Evolutionary conservation across 2,888 invertebrate species (phyloP), one percentile per base, ranked within the genome.

Genomic region (Ariolimax columbianus): DNA sequence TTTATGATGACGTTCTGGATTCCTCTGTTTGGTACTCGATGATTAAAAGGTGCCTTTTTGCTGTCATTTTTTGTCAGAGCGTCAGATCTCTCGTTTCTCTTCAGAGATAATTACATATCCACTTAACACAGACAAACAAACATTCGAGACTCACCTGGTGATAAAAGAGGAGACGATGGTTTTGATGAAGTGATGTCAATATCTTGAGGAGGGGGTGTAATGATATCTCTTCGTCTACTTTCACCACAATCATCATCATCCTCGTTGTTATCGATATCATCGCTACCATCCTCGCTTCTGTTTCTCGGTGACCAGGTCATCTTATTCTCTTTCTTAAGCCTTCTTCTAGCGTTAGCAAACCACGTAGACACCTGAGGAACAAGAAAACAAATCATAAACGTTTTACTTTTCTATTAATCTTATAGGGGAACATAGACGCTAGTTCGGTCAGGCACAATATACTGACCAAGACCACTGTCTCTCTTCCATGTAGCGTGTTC

Each of bases 251-350:
- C 85, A 59, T 85, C 88, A n/a, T 88, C 88, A 51, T 90, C 90
- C 51, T 93, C 92, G 68, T 94, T 94, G 77, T 93, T 94, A 85
- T 94, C 94, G 38, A 94, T 94, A 75, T 93, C 93, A 66, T 93
- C 91, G 73, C 91, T 91, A 59, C 91, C 93, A 66, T 93, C 93
- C 68, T 91, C 93, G 75, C 91, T 91, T 55, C 94, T 89, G 95
- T 98, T 98, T 94, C 97, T 97, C 86, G 98, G 97, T 93, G 97
- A 97, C 98, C 98, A 98, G 88, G 98, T 98, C 98, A 98, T 98
- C 95, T 98, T 98, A 95, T 98, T 98, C 95, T 98, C 98, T 94
- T 98, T 98, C 95, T 98, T 98, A 91, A 98, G 96, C 75, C 98
- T 96, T 91, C 98, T 95, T 88, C 98, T 95, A 59, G 98, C 98